These are phyloP conservation scores for Holotrichia oblita DNA, from an alignment of 1,140 invertebrate species.

Conservation along the genomic window DNA sequence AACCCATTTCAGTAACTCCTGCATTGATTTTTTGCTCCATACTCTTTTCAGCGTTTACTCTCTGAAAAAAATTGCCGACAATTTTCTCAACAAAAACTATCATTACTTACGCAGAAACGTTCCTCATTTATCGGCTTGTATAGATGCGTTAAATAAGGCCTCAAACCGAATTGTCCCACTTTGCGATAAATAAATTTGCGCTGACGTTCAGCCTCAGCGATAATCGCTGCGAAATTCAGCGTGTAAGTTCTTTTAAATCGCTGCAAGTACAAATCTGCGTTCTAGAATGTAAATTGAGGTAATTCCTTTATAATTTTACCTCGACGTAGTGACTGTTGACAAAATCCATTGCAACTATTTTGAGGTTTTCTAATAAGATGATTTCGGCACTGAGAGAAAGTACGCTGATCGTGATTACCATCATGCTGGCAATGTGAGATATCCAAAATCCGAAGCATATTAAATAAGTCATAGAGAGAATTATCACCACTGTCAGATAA, in stretches of 20 bases:
- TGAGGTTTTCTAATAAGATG: constrained; percentile 49
- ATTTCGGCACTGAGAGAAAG: constrained; percentile 45
- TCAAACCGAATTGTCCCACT: constrained; percentile 46
- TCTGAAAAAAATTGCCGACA: not conserved
- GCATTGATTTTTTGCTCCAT: constrained; percentile 44
- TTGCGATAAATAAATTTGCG: constrained; percentile 23
- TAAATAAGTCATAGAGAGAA: constrained; percentile 41
- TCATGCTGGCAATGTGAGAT: constrained; percentile 45
- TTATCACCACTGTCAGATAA: constrained; percentile 28
- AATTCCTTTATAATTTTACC: not conserved
- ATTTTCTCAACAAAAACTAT: not conserved
- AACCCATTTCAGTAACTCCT: constrained; percentile 49
- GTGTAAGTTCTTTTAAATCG: constrained; percentile 7
- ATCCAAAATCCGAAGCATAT: constrained; percentile 52
- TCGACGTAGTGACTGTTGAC: not conserved
- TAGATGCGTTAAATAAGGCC: constrained; percentile 50
- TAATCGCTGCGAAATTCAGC: constrained; percentile 1
- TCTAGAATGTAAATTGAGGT: not conserved
- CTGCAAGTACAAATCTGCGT: not conserved
- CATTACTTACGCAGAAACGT: constrained; percentile 37
- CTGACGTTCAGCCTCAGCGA: constrained; percentile 37
- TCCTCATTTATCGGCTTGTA: constrained; percentile 47
- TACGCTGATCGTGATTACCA: constrained; percentile 48
- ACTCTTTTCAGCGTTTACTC: constrained; percentile 41
- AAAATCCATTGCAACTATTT: not conserved